Conservation (phyloP, 1,140 invertebrate species). For the Heterodera schachtii region DNA sequence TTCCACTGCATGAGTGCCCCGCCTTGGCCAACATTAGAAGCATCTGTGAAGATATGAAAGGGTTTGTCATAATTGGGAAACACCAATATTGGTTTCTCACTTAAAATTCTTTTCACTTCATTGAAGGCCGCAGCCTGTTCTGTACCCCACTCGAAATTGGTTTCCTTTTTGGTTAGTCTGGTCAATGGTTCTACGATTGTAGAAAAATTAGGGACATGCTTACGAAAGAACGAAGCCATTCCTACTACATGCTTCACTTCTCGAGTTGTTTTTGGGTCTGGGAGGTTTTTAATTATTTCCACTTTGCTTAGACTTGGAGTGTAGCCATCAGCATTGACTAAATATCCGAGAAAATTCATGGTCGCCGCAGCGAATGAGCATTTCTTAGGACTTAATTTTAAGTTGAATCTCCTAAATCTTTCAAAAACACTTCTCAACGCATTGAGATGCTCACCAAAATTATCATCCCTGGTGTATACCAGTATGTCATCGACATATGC, state of each 20-base stretch:
- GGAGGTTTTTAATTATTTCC: too few species aligned
- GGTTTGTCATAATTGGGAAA: background rate
- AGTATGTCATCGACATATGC: too few species aligned
- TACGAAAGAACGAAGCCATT: background rate
- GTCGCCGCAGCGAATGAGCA: background rate
- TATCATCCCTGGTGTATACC: background rate
- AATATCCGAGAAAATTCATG: constrained; percentile 14
- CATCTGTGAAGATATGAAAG: background rate
- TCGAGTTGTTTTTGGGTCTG: too few species aligned
- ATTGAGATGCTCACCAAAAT: background rate
- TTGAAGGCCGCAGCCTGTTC: too few species aligned
- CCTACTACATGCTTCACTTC: background rate
- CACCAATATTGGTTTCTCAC: too few species aligned
- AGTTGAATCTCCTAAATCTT: background rate
- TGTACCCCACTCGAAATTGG: too few species aligned
- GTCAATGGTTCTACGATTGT: too few species aligned
- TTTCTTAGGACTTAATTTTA: background rate
- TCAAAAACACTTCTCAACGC: background rate
- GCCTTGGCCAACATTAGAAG: constrained; percentile 6
- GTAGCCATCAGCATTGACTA: background rate
- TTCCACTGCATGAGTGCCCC: constrained; percentile 25
- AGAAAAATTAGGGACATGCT: too few species aligned
- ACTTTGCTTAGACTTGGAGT: too few species aligned
- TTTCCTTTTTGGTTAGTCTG: too few species aligned
- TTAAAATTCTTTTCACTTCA: too few species aligned